These are phyloP conservation scores for Metopia argyrocephala DNA, from an alignment of 2,888 invertebrate genomes.

Conservation along the genomic window DNA sequence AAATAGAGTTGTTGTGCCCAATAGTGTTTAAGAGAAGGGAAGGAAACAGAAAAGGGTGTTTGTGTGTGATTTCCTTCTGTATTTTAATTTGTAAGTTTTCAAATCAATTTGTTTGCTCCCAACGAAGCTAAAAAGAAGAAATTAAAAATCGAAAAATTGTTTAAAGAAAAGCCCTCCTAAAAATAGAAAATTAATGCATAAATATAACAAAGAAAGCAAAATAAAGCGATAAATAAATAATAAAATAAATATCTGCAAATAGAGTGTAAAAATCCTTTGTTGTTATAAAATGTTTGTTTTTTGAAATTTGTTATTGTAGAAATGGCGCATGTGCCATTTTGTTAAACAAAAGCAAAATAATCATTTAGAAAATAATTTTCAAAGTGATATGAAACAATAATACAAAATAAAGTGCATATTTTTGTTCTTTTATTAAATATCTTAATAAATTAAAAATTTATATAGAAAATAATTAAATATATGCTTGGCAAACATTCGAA, in stretches of 20 bases:
- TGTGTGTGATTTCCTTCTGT: background rate
- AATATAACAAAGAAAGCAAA: conserved; percentile 13
- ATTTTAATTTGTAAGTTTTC: background rate
- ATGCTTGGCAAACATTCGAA: too few relatives aligned
- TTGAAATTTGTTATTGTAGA: background rate
- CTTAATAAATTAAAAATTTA: background rate
- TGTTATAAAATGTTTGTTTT: conserved; percentile 28
- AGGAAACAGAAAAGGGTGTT: background rate
- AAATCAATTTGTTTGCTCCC: background rate
- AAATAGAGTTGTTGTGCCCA: background rate
- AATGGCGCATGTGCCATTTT: conserved; percentile 58
- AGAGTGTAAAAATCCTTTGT: conserved; percentile 53
- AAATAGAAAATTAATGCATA: conserved; percentile 5
- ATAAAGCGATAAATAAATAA: conserved; percentile 1
- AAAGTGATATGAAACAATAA: conserved; percentile 26
- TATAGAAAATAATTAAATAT: background rate
- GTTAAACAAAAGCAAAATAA: conserved; percentile 28
- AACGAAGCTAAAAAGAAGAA: background rate
- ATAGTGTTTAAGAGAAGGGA: background rate
- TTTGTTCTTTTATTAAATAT: background rate
- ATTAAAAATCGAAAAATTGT: background rate
- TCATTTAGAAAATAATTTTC: conserved; percentile 17
- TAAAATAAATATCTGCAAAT: background rate
- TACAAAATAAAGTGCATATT: conserved; percentile 33
- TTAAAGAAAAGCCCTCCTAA: background rate